Evolutionary conservation across 2,888 invertebrate genomes (phyloP), one percentile per base, ranked within the genome.

Genomic region (Itoplectis maculator): DNA sequence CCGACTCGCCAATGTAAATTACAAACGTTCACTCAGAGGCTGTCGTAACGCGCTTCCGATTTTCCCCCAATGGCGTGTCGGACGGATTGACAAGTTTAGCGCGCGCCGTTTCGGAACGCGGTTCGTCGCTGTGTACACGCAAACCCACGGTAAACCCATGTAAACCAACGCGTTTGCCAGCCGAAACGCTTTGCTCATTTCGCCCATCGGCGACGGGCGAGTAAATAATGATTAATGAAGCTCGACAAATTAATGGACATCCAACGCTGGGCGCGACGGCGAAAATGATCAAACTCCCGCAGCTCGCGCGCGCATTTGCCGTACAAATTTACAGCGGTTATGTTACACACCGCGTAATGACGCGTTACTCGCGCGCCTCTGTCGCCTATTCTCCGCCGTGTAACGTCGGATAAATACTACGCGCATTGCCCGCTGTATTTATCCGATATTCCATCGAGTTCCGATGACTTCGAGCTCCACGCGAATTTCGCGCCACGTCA

Each of bases 291-390:
- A 69, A 77, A 49, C 61, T 40, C 61, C 49, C 15, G 51, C 42
- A n/a, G n/a, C n/a, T n/a, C 68, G n/a, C 40, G 29, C 76, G 68
- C 63, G 61, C 49, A 74, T 80, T 80, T 74, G 23, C 83, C 56
- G 29, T 47, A 45, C 73, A 77, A 79, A 83, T 85, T 86, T 82
- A 85, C 86, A 84, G 75, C 59, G 81, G 80, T 80, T 83, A 75
- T 66, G 77, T 86, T 86, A 84, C 84, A 83, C 51, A 77, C 80
- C 61, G 51, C 81, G 75, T 73, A 80, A 83, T 74, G 73, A 80
- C 69, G 73, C 49, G 73, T 74, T 74, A 83, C 49, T 80, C 79
- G 23, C 76, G 61, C 68, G 65, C 45, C 63, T 15, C 56, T 49
- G 45, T 76, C 49, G 45, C 15, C 35, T 56, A 42, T 20, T 42